Evolutionary conservation across 1,140 invertebrate genomes (phyloP).

Genomic region (Harlomillsia oculata): DNA sequence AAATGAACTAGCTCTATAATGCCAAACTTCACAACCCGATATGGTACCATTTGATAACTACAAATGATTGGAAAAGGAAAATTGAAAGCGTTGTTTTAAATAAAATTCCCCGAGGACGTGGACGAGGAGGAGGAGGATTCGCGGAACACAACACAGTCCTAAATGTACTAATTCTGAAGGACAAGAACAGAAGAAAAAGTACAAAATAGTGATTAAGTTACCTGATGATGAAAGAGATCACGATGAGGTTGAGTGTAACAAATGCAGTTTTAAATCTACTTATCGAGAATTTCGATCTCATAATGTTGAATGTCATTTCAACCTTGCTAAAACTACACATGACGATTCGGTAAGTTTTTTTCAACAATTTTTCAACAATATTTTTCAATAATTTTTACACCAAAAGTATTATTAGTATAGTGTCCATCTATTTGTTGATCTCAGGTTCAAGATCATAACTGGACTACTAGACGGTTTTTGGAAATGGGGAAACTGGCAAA

Average conservation of each 20-base stretch:
- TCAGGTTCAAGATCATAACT: constrained; percentile 14
- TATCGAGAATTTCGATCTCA: constrained; percentile 25
- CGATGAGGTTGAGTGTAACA: constrained; percentile 8
- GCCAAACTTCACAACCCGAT: no score
- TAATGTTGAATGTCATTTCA: constrained; percentile 27
- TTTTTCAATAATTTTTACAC: neutral
- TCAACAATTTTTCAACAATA: no score
- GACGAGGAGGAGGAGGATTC: neutral
- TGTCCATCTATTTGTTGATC: neutral
- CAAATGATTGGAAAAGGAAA: no score
- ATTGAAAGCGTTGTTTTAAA: no score
- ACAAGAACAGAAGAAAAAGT: constrained; percentile 11
- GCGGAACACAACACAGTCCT: neutral
- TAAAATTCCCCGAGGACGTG: no score
- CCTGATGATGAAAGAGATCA: constrained; percentile 9
- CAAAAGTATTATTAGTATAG: neutral
- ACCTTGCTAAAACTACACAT: constrained; percentile 9
- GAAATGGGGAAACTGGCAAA: constrained; percentile 3
- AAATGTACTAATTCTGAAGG: neutral
- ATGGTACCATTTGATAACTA: no score
- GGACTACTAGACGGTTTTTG: constrained; percentile 4
- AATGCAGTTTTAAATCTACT: constrained; percentile 2
- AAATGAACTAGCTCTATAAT: no score
- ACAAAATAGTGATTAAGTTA: no score
- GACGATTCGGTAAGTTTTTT: constrained; percentile 10